Evolutionary conservation across 2,888 invertebrate genomes (phyloP).

Genomic region (Noctua janthina): DNA sequence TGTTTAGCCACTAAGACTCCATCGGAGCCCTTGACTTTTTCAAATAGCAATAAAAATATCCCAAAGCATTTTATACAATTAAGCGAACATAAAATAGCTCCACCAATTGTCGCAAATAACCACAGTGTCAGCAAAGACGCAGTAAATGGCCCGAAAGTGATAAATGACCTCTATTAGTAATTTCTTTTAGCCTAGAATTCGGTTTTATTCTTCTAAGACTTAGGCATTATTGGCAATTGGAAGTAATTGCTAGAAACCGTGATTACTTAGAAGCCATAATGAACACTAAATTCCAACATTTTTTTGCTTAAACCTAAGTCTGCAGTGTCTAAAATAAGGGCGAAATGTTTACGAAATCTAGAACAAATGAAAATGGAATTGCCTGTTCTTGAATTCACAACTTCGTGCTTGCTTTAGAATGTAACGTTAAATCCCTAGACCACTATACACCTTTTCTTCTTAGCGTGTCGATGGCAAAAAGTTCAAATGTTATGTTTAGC

Average conservation of each 20-base stretch:
- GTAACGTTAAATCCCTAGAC: background rate
- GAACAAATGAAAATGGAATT: background rate
- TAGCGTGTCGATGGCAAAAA: no score
- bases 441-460: background rate
- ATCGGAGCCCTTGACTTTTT: background rate
- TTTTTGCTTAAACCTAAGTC: background rate
- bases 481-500: no score
- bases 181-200: constrained; percentile 14
- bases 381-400: background rate
- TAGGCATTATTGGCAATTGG: constrained; percentile 1
- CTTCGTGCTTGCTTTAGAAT: background rate
- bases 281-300: background rate
- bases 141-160: constrained; percentile 33
- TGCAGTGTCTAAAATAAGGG: background rate
- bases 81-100: constrained; percentile 9
- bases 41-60: background rate
- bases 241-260: background rate
- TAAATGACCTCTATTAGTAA: constrained; percentile 10
- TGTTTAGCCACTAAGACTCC: no score
- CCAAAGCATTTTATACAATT: background rate
- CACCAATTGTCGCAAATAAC: constrained; percentile 8
- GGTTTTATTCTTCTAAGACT: background rate
- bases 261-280: background rate
- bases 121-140: background rate
- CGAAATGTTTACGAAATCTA: background rate